phyloP scores from a whole-genome alignment of 2,888 invertebrate species.

The Nematopogon swammerdamellus region DNA sequence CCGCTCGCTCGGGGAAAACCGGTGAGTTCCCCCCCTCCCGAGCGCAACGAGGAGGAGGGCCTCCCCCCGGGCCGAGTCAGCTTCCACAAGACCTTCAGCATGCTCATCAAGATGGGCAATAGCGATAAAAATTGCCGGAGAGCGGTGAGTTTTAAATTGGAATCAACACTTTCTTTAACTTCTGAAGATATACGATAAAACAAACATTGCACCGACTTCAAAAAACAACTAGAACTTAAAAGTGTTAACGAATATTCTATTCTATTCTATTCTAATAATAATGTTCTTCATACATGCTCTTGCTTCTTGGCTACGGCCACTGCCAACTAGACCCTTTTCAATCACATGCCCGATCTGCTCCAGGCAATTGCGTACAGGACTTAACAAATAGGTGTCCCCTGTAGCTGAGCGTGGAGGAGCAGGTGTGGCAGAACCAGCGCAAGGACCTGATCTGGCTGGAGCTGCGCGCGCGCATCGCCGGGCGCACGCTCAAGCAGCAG shows the following conservation, averaged over 20 bases:
- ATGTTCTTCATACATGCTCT: too few relatives aligned
- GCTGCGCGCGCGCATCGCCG: slow-evolving; percentile 79
- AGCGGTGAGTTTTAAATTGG: slow-evolving; percentile 36
- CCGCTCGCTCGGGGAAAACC: slow-evolving; percentile 12
- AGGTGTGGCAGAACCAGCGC: slow-evolving; percentile 83
- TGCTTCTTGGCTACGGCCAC: too few relatives aligned
- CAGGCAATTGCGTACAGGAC: too few relatives aligned
- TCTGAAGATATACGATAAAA: too few relatives aligned
- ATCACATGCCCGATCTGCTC: too few relatives aligned
- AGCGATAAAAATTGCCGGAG: slow-evolving; percentile 60
- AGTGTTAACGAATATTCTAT: too few relatives aligned
- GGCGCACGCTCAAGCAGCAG: slow-evolving; percentile 71
- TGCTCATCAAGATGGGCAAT: slow-evolving; percentile 73
- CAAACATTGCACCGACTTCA: too few relatives aligned
- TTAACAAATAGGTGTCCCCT: too few relatives aligned
- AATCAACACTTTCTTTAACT: too few relatives aligned
- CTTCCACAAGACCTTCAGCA: slow-evolving; percentile 72
- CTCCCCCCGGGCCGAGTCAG: slow-evolving; percentile 50
- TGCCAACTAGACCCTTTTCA: too few relatives aligned
- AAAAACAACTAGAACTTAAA: too few relatives aligned
- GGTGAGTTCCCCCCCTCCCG: slow-evolving; percentile 17
- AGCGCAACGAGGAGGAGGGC: slow-evolving; percentile 19
- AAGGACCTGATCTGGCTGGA: slow-evolving; percentile 92
- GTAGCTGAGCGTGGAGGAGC: slow-evolving; percentile 80
- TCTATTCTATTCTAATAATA: too few relatives aligned